These are phyloP conservation scores for Pheosia tremula DNA, from an alignment of 2,888 invertebrate species.

Conservation along the genomic window DNA sequence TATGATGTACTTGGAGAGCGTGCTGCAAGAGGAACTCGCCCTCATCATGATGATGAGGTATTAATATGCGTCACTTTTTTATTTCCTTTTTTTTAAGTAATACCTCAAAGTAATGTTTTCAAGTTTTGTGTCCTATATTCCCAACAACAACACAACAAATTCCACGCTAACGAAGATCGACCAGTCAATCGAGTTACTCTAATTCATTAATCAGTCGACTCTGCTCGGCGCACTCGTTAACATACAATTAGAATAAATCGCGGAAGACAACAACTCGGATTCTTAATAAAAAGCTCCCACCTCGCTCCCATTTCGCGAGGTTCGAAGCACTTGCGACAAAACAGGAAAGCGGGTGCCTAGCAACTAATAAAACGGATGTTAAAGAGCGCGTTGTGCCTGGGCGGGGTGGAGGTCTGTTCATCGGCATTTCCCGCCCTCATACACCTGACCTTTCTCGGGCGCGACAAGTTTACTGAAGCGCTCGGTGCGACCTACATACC, in stretches of 20 bases:
- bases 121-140: neutral
- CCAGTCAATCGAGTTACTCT: constrained; percentile 49
- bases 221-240: constrained; percentile 57
- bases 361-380: constrained; percentile 76
- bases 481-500: constrained; percentile 78
- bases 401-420: constrained; percentile 64
- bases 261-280: constrained; percentile 37
- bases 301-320: constrained; percentile 43
- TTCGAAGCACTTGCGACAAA: constrained; percentile 47
- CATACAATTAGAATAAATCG: constrained; percentile 64
- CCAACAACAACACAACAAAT: constrained; percentile 16
- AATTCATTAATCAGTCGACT: constrained; percentile 59
- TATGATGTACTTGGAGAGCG: constrained; percentile 99
- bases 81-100: constrained; percentile 12
- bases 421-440: constrained; percentile 79
- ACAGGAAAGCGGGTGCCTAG: constrained; percentile 63
- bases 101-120: neutral
- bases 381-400: constrained; percentile 56
- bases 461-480: constrained; percentile 81
- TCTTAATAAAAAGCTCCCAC: constrained; percentile 43
- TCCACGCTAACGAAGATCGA: constrained; percentile 52
- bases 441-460: constrained; percentile 81
- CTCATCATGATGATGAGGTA: constrained; percentile 98
- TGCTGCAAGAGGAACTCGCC: constrained; percentile 96
- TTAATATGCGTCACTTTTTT: constrained; percentile 40